Evolutionary conservation across 2,797 vertebrate species (phyloP).

Genomic region (Dermochelys coriacea): DNA sequence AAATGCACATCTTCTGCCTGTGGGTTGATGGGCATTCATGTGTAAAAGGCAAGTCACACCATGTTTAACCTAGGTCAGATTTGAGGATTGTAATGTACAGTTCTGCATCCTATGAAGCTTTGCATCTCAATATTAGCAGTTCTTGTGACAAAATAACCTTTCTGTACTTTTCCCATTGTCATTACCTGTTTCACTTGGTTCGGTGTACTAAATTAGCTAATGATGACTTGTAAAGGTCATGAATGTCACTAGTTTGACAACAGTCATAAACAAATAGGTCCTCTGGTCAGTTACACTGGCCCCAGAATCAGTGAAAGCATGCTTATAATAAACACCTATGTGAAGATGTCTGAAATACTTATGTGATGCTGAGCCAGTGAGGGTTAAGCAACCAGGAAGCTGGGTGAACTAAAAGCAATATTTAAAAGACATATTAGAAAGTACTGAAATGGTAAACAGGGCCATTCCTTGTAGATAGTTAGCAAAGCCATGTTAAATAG

Average conservation of each 20-base stretch:
- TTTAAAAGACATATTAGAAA: no score
- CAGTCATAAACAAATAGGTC: fast-evolving
- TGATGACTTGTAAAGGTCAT: neutral
- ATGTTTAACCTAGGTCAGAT: neutral
- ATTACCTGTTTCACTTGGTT: neutral
- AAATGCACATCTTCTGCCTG: neutral
- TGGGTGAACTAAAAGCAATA: no score
- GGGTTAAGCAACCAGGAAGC: no score
- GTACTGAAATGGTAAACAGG: no score
- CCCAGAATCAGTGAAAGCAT: neutral
- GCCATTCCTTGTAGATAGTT: no score
- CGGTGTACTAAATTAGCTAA: neutral
- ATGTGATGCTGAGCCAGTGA: no score
- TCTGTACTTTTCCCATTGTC: neutral
- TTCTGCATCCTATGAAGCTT: neutral
- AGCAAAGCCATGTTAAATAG: no score
- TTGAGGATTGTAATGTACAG: no score
- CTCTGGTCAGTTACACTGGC: neutral
- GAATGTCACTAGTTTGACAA: neutral
- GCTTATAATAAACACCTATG: neutral
- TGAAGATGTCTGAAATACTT: neutral
- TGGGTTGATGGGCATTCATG: fast-evolving
- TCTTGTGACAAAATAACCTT: neutral
- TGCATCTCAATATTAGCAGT: neutral
- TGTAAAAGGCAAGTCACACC: neutral